Conservation (phyloP, 2,888 invertebrate genomes). For the Amiota communis region DNA sequence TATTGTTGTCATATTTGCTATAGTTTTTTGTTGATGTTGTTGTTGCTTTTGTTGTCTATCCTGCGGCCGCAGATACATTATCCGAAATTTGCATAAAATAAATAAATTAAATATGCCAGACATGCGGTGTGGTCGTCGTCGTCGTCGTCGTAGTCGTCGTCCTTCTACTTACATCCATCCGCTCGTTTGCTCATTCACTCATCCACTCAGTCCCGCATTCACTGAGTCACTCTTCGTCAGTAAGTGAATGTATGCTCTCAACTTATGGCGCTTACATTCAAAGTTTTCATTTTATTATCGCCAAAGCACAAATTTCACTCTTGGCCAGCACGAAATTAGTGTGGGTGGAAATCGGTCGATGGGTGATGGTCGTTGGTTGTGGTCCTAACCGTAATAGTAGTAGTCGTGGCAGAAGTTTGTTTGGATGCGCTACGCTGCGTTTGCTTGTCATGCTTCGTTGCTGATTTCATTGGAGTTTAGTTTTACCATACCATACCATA, state of each 20-base stretch:
- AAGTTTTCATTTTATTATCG: constrained; percentile 65
- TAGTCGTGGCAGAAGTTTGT: constrained; percentile 28
- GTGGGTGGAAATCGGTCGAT: constrained; percentile 19
- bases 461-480: constrained; percentile 58
- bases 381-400: constrained; percentile 18
- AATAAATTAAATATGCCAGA: constrained; percentile 70
- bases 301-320: constrained; percentile 53
- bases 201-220: background rate
- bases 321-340: constrained; percentile 46
- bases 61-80: constrained; percentile 69
- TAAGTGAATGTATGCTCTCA: constrained; percentile 11
- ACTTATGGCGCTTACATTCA: constrained; percentile 30
- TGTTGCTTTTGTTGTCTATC: constrained; percentile 43
- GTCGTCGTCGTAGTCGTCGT: constrained; percentile 51
- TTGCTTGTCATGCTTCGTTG: constrained; percentile 64
- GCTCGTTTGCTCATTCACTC: background rate
- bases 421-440: constrained; percentile 67
- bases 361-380: constrained; percentile 35
- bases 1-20: constrained; percentile 41
- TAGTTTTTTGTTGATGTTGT: constrained; percentile 40
- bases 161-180: constrained; percentile 42
- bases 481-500: constrained; percentile 18
- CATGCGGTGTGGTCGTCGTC: constrained; percentile 60
- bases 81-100: constrained; percentile 72
- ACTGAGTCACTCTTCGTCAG: background rate